Base-by-base conservation (phyloP, 2,888 invertebrate genomes). In the Xylophagus ater region DNA sequence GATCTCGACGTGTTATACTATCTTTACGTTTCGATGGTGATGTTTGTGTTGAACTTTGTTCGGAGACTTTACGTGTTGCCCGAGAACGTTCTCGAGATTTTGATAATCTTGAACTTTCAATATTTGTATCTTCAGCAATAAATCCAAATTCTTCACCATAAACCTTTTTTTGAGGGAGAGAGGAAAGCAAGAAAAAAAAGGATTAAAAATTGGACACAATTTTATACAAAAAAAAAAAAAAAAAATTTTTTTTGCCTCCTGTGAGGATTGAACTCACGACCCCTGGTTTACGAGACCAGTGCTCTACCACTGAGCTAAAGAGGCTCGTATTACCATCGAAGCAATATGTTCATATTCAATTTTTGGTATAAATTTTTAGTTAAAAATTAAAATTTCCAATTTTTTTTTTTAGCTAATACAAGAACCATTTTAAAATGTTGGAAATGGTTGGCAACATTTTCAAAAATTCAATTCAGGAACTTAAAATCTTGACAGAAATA, bases 141-240 rank as follows among this genome's bases (percentile, higher is more conserved):
- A 73, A 62, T 39, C 86, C 86, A 54, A 87, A 87, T 55, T 87
- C 83, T 58, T 89, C 88, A 0, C 88, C 89, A 55, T 89, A 89
- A 29, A 88, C 74, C 81, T 81, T n/a, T n/a, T n/a, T n/a, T n/a
- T n/a, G n/a, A n/a, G n/a, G n/a, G n/a, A n/a, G n/a, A n/a, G n/a
- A n/a, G n/a, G n/a, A n/a, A n/a, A n/a, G n/a, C n/a, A n/a, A n/a
- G n/a, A n/a, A n/a, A n/a, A n/a, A n/a, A n/a, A n/a, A n/a, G n/a
- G n/a, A n/a, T n/a, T 7, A 33, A 23, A 13, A 33, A 33, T 20
- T 3, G 21, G 23, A 21, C 4, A 23, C 20, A 21, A 19, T n/a
- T n/a, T n/a, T n/a, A n/a, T 13, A 35, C 7, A 25, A 2, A 34
- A 12, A 13, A 7, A 26, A 26, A 15, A 36, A 36, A 36, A 36